A percentile compares a stretch with the other conserved stretches of the same genome.
phyloP scores from a whole-genome alignment of 2,797 vertebrate genomes.

The Darevskia nairensis region DNA sequence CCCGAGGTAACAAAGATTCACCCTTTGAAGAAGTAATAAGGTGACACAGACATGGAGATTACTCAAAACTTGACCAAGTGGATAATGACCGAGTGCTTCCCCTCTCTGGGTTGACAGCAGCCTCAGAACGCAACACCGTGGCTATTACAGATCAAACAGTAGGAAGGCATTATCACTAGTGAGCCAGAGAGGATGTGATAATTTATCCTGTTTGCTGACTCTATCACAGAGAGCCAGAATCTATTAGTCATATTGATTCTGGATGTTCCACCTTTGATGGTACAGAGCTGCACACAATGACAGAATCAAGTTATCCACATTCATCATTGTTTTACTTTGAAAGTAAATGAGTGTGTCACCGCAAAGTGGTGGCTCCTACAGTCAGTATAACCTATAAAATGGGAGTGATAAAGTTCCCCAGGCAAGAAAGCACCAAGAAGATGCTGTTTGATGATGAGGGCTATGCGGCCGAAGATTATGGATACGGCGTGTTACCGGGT shows the following conservation, averaged over 20 bases:
- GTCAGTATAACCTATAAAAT: slow-evolving; percentile 33
- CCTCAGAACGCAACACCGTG: not conserved
- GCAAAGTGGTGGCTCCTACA: slow-evolving; percentile 45
- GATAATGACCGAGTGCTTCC: slow-evolving; percentile 35
- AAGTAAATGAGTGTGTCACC: slow-evolving; percentile 66
- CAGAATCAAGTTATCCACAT: slow-evolving; percentile 67
- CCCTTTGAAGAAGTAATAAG: slow-evolving; percentile 60
- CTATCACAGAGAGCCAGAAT: slow-evolving; percentile 57
- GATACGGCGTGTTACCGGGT: not conserved
- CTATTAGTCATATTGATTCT: slow-evolving; percentile 70
- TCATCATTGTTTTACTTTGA: slow-evolving; percentile 65
- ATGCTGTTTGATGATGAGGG: not conserved
- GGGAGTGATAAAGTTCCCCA: slow-evolving; percentile 23
- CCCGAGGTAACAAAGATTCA: slow-evolving; percentile 60
- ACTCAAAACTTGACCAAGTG: slow-evolving; percentile 54
- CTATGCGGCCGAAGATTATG: not conserved
- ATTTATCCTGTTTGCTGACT: slow-evolving; percentile 69
- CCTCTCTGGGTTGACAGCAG: slow-evolving; percentile 39
- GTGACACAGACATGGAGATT: slow-evolving; percentile 55
- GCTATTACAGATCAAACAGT: slow-evolving; percentile 37
- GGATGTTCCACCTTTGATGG: slow-evolving; percentile 61
- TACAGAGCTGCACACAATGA: slow-evolving; percentile 58
- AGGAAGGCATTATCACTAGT: slow-evolving; percentile 54
- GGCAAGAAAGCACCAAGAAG: slow-evolving; percentile 23
- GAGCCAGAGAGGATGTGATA: slow-evolving; percentile 37